Base-by-base conservation (phyloP, 1,140 invertebrate species). In the Anagrus nilaparvatae region DNA sequence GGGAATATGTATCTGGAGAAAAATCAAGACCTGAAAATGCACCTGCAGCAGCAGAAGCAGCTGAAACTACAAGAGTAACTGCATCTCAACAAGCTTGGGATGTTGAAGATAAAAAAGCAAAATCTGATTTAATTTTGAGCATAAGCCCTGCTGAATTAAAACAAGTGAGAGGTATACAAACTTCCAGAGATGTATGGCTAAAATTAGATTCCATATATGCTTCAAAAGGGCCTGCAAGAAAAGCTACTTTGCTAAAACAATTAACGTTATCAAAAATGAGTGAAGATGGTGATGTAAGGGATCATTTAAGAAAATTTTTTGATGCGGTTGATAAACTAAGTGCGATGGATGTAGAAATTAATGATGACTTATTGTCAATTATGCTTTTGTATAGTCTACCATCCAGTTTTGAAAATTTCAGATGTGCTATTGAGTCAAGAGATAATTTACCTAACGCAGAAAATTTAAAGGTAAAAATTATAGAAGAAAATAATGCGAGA, bases 121-220 rank as follows among this genome's bases (percentile, higher is more conserved):
- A 23, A 38, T 46, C 50, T 4, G 50, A 54, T 28, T 47, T 52
- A 14, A 49, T 55, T 25, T 35, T 53, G 12, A 33, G 42, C 5
- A 53, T 55, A n/a, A 32, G 30, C 6, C 20, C 44, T 5, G 30
- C 10, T 19, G 46, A 55, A 38, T 23, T 53, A n/a, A 39, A 43
- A 16, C 39, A 51, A 7, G 17, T 51, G 1, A 31, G 39, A 13
- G 30, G 14, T 24, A 40, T 40, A n/a, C 25, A 33, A 10, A 16
- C 31, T 18, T 8, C 31, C 4, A 8, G 19, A 3, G 31, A 16
- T 5, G 31, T 33, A 33, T 33, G 8, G 31, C 4, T 16, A 18
- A 33, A 33, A 12, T 12, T 33, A 5, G 14, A 33, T 5, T 6
- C 3, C 7, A 18, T 17, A 4, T 17, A 33, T 17, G 14, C 6